Conservation (phyloP, 2,888 invertebrate species). For the Nemotelus pantherinus region DNA sequence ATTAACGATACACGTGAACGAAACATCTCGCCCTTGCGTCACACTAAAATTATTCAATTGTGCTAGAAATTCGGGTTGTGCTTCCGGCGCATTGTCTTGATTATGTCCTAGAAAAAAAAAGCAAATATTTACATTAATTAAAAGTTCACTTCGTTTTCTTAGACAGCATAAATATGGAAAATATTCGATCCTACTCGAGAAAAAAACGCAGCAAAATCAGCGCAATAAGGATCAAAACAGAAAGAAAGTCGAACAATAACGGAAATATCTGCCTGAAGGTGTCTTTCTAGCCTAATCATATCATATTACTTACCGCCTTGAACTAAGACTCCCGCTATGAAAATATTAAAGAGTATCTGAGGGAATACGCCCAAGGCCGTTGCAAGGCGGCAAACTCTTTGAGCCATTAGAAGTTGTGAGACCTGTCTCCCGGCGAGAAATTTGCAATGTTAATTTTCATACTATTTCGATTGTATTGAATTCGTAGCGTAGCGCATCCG, state of each 20-base stretch:
- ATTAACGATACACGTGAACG: constrained; percentile 91
- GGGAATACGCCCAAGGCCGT: constrained; percentile 37
- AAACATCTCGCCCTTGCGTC: constrained; percentile 86
- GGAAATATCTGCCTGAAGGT: too few species aligned
- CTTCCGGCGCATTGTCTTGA: constrained; percentile 71
- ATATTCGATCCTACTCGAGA: background rate
- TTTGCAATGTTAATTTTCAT: constrained; percentile 28
- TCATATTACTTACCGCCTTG: constrained; percentile 54
- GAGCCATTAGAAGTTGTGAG: constrained; percentile 32
- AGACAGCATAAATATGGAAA: background rate
- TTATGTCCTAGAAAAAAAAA: constrained; percentile 72
- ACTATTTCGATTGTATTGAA: constrained; percentile 20
- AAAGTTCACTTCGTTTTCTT: constrained; percentile 4
- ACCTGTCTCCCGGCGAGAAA: constrained; percentile 30
- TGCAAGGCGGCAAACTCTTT: constrained; percentile 1
- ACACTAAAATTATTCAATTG: constrained; percentile 88
- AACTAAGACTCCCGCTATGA: constrained; percentile 49
- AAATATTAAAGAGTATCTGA: constrained; percentile 50
- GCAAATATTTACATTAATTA: constrained; percentile 43
- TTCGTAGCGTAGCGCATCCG: background rate
- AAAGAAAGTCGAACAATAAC: too few species aligned
- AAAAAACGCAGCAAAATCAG: background rate
- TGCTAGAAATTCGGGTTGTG: constrained; percentile 83
- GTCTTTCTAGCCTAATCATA: too few species aligned
- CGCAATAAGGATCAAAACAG: background rate